A percentile compares a stretch with the other conserved stretches of the same genome.
Conservation (phyloP, 2,888 invertebrate genomes). For the Heteromyza rotundicornis region DNA sequence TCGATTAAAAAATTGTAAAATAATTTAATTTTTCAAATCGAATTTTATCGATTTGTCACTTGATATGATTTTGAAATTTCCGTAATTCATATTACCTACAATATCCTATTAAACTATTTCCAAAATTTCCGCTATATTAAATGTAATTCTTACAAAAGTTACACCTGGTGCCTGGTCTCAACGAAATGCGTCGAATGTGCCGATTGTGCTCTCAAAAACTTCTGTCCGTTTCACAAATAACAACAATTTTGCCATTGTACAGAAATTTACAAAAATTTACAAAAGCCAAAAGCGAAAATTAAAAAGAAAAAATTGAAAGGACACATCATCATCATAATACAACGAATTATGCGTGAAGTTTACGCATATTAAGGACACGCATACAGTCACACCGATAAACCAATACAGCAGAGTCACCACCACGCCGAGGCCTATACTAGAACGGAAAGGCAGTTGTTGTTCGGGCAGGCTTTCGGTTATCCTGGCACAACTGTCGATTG, state of each 20-base stretch:
- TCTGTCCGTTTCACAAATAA: constrained; percentile 27
- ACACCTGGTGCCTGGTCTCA: constrained; percentile 40
- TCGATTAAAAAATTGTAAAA: no score
- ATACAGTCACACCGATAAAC: constrained; percentile 29
- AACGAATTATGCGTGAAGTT: constrained; percentile 60
- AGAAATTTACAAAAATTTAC: constrained; percentile 32
- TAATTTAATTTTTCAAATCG: no score
- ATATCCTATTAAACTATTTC: no score
- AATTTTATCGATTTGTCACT: no score
- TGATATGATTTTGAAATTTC: no score
- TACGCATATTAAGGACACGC: constrained; percentile 57
- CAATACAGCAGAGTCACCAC: constrained; percentile 27
- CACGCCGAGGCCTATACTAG: constrained; percentile 24
- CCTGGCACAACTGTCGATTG: background rate
- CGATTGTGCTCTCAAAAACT: no score
- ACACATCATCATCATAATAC: constrained; percentile 54
- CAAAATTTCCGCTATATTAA: no score
- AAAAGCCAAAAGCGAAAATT: constrained; percentile 46
- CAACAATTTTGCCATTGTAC: constrained; percentile 38
- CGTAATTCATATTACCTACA: no score
- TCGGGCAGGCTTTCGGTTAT: background rate
- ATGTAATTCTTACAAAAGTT: constrained; percentile 28
- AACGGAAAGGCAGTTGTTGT: no score
- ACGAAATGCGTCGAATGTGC: constrained; percentile 10
- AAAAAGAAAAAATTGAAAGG: no score